Evolutionary conservation across 64 coral and sea anemone genomes (phyloP), one percentile per base, ranked within the genome.

Genomic region (Montipora cactus): DNA sequence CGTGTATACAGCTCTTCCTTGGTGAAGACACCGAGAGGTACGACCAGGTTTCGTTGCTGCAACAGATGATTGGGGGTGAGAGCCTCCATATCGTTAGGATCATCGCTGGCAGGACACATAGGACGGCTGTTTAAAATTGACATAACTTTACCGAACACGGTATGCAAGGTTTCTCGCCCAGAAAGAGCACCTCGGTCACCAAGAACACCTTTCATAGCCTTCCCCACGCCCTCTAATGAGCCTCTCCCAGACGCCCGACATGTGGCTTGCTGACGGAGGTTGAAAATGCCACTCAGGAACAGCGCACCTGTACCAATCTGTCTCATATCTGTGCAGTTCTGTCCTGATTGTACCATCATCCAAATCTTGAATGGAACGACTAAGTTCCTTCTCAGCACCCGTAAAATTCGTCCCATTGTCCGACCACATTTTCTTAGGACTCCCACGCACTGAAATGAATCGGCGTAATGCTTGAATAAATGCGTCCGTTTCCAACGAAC

Each of bases 191-290:
- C 59, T 53, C 44, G 91, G 21, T 77, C 25, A 14, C 91, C 75
- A 16, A 93, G 67, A 49, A 93, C 74, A 22, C 57, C 75, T 15
- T 87, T 87, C 64, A 93, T 68, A 28, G 83, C 66, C 22, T 69
- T 87, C 14, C 84, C 16, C n/a, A 93, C 84, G 68, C 25, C 83
- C 88, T 77, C 91, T 19, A 49, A 93, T 88, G 9, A 93, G 76
- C n/a, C 91, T 51, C 59, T 87, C 91, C 83, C 83, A 93, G 2
- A 93, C 75, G 1, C 83, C 81, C 58, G 91, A 93, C 83, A 93
- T 93, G 71, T 93, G 92, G 74, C 83, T 88, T 11, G 84, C 83
- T 10, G 83, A 20, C 8, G 84, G 92, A 66, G 92, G 83, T 75
- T 94, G 92, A n/a, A 92, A 92, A 67, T 58, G 61, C 79, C 90